Evolutionary conservation across 2,888 invertebrate species (phyloP).

Genomic region (Drosophila mulleri): DNA sequence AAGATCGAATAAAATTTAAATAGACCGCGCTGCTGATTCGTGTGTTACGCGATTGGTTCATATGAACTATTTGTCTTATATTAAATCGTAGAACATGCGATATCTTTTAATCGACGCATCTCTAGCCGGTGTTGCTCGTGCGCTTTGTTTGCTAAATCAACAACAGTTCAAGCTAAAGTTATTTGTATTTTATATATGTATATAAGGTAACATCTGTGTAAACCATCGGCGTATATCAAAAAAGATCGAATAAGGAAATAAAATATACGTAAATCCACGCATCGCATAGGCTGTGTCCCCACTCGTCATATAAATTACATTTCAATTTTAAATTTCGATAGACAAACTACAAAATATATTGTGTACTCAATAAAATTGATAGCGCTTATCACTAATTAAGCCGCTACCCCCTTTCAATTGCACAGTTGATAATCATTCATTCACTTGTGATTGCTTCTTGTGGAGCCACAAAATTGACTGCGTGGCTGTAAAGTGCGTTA

Average conservation of each 20-base stretch:
- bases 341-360: constrained; percentile 23
- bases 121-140: constrained; percentile 44
- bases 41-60: neutral
- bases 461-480: constrained; percentile 54
- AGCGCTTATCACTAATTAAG: constrained; percentile 54
- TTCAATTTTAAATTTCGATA: constrained; percentile 24
- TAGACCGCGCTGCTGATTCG: neutral
- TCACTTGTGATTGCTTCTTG: constrained; percentile 21
- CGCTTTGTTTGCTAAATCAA: constrained; percentile 35
- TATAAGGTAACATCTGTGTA: constrained; percentile 45
- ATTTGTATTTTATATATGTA: constrained; percentile 8
- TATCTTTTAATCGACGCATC: constrained; percentile 34
- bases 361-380: constrained; percentile 57
- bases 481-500: constrained; percentile 58
- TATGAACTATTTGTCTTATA: neutral
- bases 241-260: constrained; percentile 21
- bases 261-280: neutral
- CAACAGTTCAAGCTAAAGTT: constrained; percentile 25
- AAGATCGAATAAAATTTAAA: neutral
- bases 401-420: constrained; percentile 22
- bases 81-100: constrained; percentile 10
- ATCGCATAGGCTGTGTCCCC: constrained; percentile 1
- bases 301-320: neutral
- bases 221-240: neutral
- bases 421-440: constrained; percentile 22